These are phyloP conservation scores for Acanthosepion esculentum DNA, from an alignment of 2,888 invertebrate species.

Conservation along the genomic window DNA sequence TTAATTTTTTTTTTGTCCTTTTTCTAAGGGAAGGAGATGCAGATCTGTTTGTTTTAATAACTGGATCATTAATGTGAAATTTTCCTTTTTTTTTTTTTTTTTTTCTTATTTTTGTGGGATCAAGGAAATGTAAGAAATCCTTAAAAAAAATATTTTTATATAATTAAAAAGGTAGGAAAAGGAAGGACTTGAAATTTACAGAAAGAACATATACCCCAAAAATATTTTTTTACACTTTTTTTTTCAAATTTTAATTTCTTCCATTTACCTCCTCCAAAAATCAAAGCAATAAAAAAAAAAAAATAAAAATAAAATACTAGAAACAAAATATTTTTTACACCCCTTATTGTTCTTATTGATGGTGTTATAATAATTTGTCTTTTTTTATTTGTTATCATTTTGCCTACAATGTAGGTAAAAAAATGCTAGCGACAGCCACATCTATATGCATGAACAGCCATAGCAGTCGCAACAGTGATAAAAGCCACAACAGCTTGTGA, in stretches of 20 bases:
- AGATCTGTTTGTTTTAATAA: not conserved
- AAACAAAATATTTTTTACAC: slow-evolving; percentile 33
- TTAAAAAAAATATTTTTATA: not conserved
- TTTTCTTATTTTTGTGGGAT: not conserved
- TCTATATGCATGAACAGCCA: not conserved
- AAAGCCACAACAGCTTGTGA: not conserved
- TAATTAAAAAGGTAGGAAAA: not conserved
- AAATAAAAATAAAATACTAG: not conserved
- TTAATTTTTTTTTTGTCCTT: not conserved
- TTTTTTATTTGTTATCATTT: not conserved
- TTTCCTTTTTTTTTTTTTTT: not conserved
- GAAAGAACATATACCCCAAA: not conserved
- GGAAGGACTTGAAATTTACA: not conserved
- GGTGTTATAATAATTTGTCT: not conserved
- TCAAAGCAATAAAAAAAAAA: not conserved
- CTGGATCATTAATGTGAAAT: not conserved
- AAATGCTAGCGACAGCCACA: not conserved
- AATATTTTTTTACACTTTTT: not conserved
- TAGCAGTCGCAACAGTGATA: slow-evolving; percentile 39
- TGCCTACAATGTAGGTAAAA: slow-evolving; percentile 36
- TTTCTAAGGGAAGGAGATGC: not conserved
- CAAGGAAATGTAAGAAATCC: not conserved
- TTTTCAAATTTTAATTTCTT: not conserved
- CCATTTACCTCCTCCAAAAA: not conserved
- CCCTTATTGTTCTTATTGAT: slow-evolving; percentile 35